phyloP scores from a whole-genome alignment of 2,888 invertebrate genomes.

The Myopa tessellatipennis region DNA sequence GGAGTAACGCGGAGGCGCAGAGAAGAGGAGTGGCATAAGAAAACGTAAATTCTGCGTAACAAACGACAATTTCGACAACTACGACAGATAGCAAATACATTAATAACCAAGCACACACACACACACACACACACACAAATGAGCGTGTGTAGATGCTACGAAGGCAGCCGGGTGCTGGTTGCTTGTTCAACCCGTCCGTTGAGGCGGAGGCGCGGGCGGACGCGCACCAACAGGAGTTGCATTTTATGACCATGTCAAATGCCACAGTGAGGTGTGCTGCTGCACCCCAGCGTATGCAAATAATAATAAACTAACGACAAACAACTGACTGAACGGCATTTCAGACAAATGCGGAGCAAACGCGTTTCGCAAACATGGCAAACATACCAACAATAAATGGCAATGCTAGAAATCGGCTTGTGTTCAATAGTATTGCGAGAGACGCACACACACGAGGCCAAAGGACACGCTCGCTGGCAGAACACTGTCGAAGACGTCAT shows the following conservation, averaged over 20 bases:
- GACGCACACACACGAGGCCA: too few species aligned
- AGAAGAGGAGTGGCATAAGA: slow-evolving; percentile 46
- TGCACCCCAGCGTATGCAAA: slow-evolving; percentile 47
- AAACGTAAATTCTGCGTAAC: slow-evolving; percentile 60
- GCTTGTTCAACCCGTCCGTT: slow-evolving; percentile 39
- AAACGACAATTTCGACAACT: slow-evolving; percentile 54
- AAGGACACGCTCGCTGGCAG: too few species aligned
- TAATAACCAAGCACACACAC: slow-evolving; percentile 14
- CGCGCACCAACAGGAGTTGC: slow-evolving; percentile 50
- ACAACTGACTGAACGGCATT: slow-evolving; percentile 11
- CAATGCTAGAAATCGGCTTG: too few species aligned
- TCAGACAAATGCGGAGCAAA: background rate
- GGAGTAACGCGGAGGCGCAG: background rate
- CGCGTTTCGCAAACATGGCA: too few species aligned
- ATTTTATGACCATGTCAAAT: slow-evolving; percentile 47
- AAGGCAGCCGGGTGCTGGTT: slow-evolving; percentile 14
- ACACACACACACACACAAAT: slow-evolving; percentile 25
- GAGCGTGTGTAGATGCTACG: background rate
- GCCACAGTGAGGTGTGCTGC: background rate
- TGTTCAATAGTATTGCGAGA: too few species aligned
- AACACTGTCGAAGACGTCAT: too few species aligned
- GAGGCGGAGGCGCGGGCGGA: background rate
- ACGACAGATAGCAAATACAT: slow-evolving; percentile 51
- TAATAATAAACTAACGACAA: slow-evolving; percentile 10
- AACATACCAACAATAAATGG: too few species aligned